These are phyloP conservation scores for Plestiodon gilberti DNA, from an alignment of 2,113 vertebrate species.

Conservation along the genomic window DNA sequence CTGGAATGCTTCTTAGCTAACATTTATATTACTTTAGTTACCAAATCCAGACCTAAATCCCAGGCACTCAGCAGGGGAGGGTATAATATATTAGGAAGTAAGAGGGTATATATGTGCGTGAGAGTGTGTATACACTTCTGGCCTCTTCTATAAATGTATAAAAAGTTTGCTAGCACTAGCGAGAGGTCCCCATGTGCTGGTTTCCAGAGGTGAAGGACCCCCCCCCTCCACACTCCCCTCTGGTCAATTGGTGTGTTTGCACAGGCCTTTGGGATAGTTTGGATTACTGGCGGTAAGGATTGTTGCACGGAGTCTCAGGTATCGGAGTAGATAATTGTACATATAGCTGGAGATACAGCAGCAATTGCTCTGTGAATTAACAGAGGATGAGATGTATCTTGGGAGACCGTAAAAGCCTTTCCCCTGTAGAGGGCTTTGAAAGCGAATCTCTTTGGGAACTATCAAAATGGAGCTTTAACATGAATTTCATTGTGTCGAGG, in stretches of 20 bases:
- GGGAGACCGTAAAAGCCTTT: conserved; percentile 63
- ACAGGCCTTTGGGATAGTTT: conserved; percentile 64
- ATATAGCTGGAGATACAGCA: conserved; percentile 65
- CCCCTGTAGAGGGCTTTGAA: conserved; percentile 65
- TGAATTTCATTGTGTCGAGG: conserved; percentile 47
- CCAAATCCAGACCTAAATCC: conserved; percentile 80
- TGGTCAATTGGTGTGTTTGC: conserved; percentile 49
- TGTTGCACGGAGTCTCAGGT: conserved; percentile 65
- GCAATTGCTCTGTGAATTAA: conserved; percentile 62
- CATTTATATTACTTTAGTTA: conserved; percentile 85
- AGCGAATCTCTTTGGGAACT: conserved; percentile 78
- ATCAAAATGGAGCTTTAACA: conserved; percentile 67
- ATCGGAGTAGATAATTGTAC: conserved; percentile 76
- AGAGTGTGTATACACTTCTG: conserved; percentile 66
- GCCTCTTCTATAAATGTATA: conserved; percentile 79
- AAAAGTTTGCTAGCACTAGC: conserved; percentile 70
- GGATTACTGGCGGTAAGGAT: conserved; percentile 55
- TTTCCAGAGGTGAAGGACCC: conserved; percentile 64
- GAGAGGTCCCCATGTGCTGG: conserved; percentile 68
- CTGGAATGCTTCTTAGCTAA: conserved; percentile 82
- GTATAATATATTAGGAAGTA: conserved; percentile 84
- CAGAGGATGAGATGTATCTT: conserved; percentile 73
- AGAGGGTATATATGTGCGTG: conserved; percentile 60
- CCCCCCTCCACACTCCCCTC: conserved; percentile 44
- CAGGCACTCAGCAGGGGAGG: conserved; percentile 77